These are phyloP conservation scores for Remorina albescens DNA, from an alignment of 2,797 vertebrate species.

Conservation along the genomic window DNA sequence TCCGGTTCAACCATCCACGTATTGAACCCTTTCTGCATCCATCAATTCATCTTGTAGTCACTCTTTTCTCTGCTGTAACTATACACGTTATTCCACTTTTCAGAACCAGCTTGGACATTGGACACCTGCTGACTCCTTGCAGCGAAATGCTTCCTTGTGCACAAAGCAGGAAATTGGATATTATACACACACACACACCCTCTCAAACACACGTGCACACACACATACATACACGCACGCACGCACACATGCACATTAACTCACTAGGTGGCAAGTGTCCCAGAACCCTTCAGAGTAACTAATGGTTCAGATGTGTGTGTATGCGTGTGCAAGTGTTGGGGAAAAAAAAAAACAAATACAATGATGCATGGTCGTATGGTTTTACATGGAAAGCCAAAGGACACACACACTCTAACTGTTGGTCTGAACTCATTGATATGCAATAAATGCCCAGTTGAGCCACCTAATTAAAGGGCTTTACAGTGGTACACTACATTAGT, in stretches of 20 bases:
- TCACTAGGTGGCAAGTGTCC: slow-evolving; percentile 64
- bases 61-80: slow-evolving; percentile 16
- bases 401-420: slow-evolving; percentile 11
- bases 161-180: slow-evolving; percentile 59
- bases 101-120: slow-evolving; percentile 40
- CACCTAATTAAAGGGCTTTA: slow-evolving; percentile 48
- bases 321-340: background rate
- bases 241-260: slow-evolving; percentile 15
- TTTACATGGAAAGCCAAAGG: slow-evolving; percentile 8
- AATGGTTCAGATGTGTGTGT: slow-evolving; percentile 56
- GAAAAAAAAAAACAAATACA: slow-evolving; percentile 33
- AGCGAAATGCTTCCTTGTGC: slow-evolving; percentile 50
- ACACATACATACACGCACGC: too few species aligned
- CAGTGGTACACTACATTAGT: slow-evolving; percentile 34
- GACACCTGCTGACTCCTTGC: slow-evolving; percentile 55
- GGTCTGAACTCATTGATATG: slow-evolving; percentile 40
- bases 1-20: background rate
- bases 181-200: slow-evolving; percentile 34
- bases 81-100: slow-evolving; percentile 41
- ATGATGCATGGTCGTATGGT: slow-evolving; percentile 7
- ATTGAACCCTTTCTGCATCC: background rate
- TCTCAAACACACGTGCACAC: slow-evolving; percentile 24
- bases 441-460: slow-evolving; percentile 38
- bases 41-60: background rate
- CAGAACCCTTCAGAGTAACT: slow-evolving; percentile 72